Conservation (phyloP, 2,797 vertebrate genomes). For the Ptychadena robeensis region DNA sequence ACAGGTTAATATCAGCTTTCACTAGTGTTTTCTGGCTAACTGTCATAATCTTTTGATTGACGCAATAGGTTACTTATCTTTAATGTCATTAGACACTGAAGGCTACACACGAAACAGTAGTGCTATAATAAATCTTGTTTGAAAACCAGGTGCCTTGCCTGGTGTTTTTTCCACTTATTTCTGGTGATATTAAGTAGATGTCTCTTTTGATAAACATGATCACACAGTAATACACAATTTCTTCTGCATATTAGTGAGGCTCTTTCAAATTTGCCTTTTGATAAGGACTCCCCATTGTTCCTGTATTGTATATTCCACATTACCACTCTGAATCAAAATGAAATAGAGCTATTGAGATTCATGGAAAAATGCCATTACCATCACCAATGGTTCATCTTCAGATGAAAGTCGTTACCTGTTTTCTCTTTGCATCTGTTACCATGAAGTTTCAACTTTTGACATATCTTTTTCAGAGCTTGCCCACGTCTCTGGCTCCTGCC, state of each 20-base stretch:
- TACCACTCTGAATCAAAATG: conserved; percentile 13
- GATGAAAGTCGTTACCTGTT: conserved; percentile 51
- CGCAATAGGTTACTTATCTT: too few species aligned
- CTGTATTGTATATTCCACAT: conserved; percentile 30
- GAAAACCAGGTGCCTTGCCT: background rate
- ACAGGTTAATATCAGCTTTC: too few species aligned
- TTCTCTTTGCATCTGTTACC: conserved; percentile 42
- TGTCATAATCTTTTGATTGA: too few species aligned
- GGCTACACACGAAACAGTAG: background rate
- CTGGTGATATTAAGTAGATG: conserved; percentile 9
- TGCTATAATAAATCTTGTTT: background rate
- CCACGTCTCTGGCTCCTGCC: conserved; percentile 51
- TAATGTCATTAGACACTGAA: too few species aligned
- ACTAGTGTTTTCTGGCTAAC: too few species aligned
- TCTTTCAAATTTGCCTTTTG: conserved; percentile 36
- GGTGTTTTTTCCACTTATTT: background rate
- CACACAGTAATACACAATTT: conserved; percentile 31
- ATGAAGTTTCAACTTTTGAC: conserved; percentile 53
- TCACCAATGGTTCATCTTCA: conserved; percentile 30
- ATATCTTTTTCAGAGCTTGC: conserved; percentile 58
- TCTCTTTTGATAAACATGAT: conserved; percentile 38
- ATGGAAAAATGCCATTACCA: conserved; percentile 15
- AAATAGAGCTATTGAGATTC: conserved; percentile 17
- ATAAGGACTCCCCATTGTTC: conserved; percentile 20
- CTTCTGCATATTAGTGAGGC: conserved; percentile 34